Base-by-base conservation (phyloP, 1,140 invertebrate species). In the Gerris buenoi region DNA sequence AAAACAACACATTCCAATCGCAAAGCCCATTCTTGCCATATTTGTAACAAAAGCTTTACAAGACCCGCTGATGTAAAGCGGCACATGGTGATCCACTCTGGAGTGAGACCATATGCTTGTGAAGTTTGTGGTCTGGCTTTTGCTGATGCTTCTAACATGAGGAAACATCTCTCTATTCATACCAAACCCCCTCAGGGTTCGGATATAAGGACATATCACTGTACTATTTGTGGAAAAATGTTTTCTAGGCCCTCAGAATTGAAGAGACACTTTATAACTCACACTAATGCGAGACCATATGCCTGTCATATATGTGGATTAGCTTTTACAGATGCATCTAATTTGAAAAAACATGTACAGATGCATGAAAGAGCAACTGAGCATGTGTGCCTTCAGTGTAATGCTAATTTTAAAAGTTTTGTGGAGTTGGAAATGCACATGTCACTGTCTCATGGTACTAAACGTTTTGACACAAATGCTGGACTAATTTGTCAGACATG, bases 361-460 rank as follows among this genome's bases (percentile, higher is more conserved):
- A 60, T 18, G 1, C 58, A 62, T 23, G 57, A 22, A 27, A 59
- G 25, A 27, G n/a, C 27, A 1, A 18, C 33, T 10, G 15, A 64
- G 64, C 46, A 67, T 27, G 65, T 58, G n/a, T 69, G 68, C 33
- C 14, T 46, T 2, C 60, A 63, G 13, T 68, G 68, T 61, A 28
- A 57, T 22, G 14, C 61, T 13, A 27, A 29, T 0, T 70, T 70
- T 64, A 56, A 61, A 10, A 61, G 63, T 28, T 67, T 58, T 25
- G 70, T 66, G n/a, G 66, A 69, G 13, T 66, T 71, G 2, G 67
- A 71, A 61, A 27, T 33, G 57, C 68, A 69, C 57, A 29, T 69
- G n/a, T 13, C 62, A 25, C 5, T 13, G 10, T 18, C 10, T 28
- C 25, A 63, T 28, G 5, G 15, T 14, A 10, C 33, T 10, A 46